Evolutionary conservation across 2,113 vertebrate species (phyloP), one percentile per base, ranked within the genome.

Genomic region (Syngnathoides biaculeatus): DNA sequence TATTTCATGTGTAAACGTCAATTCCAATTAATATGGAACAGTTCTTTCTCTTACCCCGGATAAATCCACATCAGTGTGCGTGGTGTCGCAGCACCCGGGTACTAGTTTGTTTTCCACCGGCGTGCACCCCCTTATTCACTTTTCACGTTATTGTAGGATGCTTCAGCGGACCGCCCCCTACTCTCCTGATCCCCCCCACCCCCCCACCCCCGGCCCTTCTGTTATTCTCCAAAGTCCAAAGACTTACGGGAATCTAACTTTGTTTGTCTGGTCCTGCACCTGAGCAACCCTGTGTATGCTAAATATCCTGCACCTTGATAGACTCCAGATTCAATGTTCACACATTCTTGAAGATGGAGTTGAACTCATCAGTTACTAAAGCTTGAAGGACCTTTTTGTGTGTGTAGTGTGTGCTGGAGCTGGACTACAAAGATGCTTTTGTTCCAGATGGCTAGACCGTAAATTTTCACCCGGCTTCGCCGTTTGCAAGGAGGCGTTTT

Each of bases 391-490:
- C 61, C 70, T 74, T 60, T 61, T 70, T 11, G 22, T 26, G 43
- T 20, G 19, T 50, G 9, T 50, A 26, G 4, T 27, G 8, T 57
- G 55, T 57, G 55, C 26, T 30, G 75, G 69, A 24, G 0, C 24
- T 42, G 5, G 69, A 14, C 61, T 53, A 85, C 83, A 90, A 87
- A 89, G 84, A 79, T 67, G 15, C 69, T 72, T 66, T 88, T 91
- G 89, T 90, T 79, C 9, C 1, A 12, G 48, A 38, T 64, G 73
- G 65, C 61, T 75, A 73, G 74, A 72, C 73, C 12, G 47, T 78
- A 80, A 78, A 79, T 65, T 67, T 66, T 61, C 68, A 59, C 45
- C 53, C 35, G 50, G 58, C 48, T 35, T 38, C 47, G 35, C 47
- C 26, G 11, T 79, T 65, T 43, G 15, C 40, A 73, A 26, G n/a